phyloP scores from a whole-genome alignment of 2,888 invertebrate genomes.

The Patella depressa region DNA sequence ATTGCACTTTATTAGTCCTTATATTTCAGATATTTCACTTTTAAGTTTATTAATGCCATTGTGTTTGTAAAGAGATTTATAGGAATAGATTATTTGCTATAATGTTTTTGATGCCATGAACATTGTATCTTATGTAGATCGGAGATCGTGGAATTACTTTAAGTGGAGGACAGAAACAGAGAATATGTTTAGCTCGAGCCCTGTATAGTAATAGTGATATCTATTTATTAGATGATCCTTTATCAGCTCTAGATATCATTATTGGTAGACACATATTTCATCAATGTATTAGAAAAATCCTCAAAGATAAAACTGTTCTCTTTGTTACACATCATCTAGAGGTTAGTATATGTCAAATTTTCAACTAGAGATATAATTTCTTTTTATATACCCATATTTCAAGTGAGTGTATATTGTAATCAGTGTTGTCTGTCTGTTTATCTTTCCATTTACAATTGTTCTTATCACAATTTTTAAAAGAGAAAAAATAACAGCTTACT shows the following conservation, averaged over 20 bases:
- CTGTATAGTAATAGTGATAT: constrained; percentile 62
- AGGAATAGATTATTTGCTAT: too few species aligned
- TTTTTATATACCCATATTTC: too few species aligned
- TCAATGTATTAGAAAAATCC: constrained; percentile 53
- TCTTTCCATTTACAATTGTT: neutral
- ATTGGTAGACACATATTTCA: constrained; percentile 60
- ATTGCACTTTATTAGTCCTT: neutral
- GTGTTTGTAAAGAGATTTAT: too few species aligned
- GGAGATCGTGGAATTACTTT: constrained; percentile 64
- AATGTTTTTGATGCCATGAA: too few species aligned
- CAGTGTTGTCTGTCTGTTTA: neutral
- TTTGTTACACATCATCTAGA: constrained; percentile 66
- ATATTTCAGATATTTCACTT: neutral
- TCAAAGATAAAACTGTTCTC: constrained; percentile 58
- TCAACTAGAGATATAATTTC: neutral
- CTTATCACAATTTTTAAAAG: neutral
- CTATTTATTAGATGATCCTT: constrained; percentile 61
- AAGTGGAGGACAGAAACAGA: constrained; percentile 46
- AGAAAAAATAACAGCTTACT: neutral
- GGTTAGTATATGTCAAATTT: constrained; percentile 38
- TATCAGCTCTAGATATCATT: constrained; percentile 63
- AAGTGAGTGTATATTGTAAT: too few species aligned
- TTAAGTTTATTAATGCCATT: too few species aligned
- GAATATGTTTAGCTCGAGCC: constrained; percentile 63
- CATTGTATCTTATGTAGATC: constrained; percentile 44